A percentile compares a stretch with the other conserved stretches of the same genome.
phyloP scores from a whole-genome alignment of 2,113 vertebrate species.

The Ammodytes dubius region DNA sequence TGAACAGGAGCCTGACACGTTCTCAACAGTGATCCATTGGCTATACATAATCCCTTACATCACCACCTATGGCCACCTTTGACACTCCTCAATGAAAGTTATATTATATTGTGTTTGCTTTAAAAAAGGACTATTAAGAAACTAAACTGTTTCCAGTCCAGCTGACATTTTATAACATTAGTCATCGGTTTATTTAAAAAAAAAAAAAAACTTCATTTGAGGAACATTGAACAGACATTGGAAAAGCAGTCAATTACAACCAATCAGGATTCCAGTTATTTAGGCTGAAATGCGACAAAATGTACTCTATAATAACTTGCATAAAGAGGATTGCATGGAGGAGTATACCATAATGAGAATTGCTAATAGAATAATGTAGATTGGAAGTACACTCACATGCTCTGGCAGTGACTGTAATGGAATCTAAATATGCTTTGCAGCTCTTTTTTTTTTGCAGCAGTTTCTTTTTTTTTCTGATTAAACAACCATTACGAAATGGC shows the following conservation, averaged over 20 bases:
- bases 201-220: neutral
- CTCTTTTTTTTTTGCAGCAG: slow-evolving; percentile 5
- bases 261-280: slow-evolving; percentile 43
- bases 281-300: slow-evolving; percentile 43
- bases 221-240: neutral
- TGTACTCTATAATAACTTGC: slow-evolving; percentile 44
- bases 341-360: slow-evolving; percentile 57
- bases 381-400: slow-evolving; percentile 54
- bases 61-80: no score
- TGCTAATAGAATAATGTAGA: slow-evolving; percentile 64
- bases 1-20: no score
- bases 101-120: neutral
- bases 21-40: no score
- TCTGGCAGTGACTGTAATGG: slow-evolving; percentile 42
- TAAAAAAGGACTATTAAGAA: neutral
- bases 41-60: no score
- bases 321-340: slow-evolving; percentile 37
- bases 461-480: slow-evolving; percentile 38
- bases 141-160: neutral
- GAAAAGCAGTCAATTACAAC: neutral
- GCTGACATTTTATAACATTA: neutral
- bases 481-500: slow-evolving; percentile 60
- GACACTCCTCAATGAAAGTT: neutral
- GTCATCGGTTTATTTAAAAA: neutral
- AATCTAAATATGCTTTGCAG: slow-evolving; percentile 58